Base-by-base conservation (phyloP, 2,888 invertebrate genomes). In the Lasioglossum lativentre region DNA sequence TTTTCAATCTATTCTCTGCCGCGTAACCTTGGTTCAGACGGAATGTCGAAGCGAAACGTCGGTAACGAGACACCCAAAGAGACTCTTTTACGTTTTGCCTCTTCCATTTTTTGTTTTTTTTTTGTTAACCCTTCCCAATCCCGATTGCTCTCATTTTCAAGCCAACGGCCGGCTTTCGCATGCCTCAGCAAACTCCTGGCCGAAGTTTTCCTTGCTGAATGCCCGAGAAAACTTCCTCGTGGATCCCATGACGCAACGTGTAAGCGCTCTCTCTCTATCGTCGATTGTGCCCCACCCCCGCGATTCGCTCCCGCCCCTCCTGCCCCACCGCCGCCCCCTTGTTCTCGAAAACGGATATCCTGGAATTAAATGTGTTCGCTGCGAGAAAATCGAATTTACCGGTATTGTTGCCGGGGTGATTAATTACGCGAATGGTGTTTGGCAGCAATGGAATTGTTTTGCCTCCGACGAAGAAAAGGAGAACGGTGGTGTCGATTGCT, bases 21-120 rank as follows among this genome's bases (percentile, higher is more conserved):
- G 73, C 83, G 85, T 89, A 89, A 88, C 85, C 86, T 86, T 83
- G 85, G 85, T 75, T 86, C 74, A 83, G 84, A 90, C 68, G 81
- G 85, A 85, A 82, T 42, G 80, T 80, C 87, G 75, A 82, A 86
- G 80, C 85, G 74, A 79, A 77, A 71, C 78, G 80, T 76, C 66
- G 71, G 84, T 90, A 90, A 90, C 90, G 87, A 90, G 90, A 90
- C 87, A 90, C 78, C 85, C 72, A 83, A 90, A 88, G 79, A 75
- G 80, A 77, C 80, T 23, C 63, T 63, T 63, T 63, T 63, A 63
- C 63, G 63, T 63, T 63, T 63, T 30, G 30, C 70, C 59, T 76
- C 70, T 84, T 83, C 75, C 38, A 34, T 30, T 16, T 42, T 42
- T 30, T 71, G 68, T 59, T 34, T 78, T 56, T 78, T 30, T 30